Conservation (phyloP, 2,888 invertebrate species). For the Eristalis tenax region DNA sequence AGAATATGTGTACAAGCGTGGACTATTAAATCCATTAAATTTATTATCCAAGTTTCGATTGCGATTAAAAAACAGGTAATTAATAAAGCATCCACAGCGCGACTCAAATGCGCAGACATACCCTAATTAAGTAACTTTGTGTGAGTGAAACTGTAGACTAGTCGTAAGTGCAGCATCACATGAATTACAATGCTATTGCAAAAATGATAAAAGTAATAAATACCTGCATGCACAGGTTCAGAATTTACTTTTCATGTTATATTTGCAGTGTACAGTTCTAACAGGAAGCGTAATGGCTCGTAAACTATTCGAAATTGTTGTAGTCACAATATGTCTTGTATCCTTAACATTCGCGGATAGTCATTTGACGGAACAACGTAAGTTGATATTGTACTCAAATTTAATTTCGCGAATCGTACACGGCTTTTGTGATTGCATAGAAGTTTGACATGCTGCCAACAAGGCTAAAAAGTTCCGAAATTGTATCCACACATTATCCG, state of each 20-base stretch:
- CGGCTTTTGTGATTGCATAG: neutral
- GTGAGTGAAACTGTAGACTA: neutral
- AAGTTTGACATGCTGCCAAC: neutral
- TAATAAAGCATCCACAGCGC: too few relatives aligned
- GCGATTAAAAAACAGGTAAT: too few relatives aligned
- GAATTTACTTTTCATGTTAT: conserved; percentile 18
- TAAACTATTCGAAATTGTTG: neutral
- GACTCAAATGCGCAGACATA: neutral
- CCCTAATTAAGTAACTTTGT: conserved; percentile 10
- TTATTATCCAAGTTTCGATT: too few relatives aligned
- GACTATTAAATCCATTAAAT: too few relatives aligned
- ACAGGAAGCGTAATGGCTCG: neutral
- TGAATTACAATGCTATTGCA: conserved; percentile 28
- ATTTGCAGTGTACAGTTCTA: conserved; percentile 14
- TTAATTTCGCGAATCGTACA: neutral
- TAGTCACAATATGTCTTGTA: neutral
- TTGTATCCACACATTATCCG: neutral
- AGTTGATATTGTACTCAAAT: conserved; percentile 14
- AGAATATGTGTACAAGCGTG: too few relatives aligned
- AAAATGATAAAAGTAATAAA: conserved; percentile 39
- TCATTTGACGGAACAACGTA: conserved; percentile 48
- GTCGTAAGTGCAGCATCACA: conserved; percentile 4
- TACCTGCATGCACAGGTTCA: conserved; percentile 14
- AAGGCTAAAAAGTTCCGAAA: neutral
- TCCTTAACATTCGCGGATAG: conserved; percentile 12